phyloP scores from a whole-genome alignment of 2,888 invertebrate genomes.

The Anthrax anthrax region DNA sequence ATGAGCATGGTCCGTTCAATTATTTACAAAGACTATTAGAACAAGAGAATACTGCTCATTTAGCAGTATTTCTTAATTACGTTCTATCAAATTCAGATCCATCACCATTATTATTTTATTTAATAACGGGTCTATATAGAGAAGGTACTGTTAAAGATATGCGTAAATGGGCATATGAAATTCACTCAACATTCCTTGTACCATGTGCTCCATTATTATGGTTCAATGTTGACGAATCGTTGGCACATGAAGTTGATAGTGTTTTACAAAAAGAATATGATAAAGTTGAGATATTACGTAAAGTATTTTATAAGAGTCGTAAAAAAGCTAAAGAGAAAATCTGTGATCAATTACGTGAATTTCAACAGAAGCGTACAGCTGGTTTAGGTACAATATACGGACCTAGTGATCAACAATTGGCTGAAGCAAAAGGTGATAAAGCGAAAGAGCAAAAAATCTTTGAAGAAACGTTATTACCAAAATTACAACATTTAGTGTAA shows the following conservation, averaged over 20 bases:
- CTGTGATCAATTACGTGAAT: constrained; percentile 33
- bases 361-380: constrained; percentile 73
- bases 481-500: constrained; percentile 54
- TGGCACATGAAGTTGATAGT: constrained; percentile 81
- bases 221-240: constrained; percentile 48
- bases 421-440: constrained; percentile 67
- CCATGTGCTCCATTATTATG: constrained; percentile 51
- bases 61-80: constrained; percentile 90
- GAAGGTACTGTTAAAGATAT: constrained; percentile 76
- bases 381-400: constrained; percentile 85
- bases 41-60: constrained; percentile 62
- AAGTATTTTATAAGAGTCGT: constrained; percentile 81
- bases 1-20: constrained; percentile 82
- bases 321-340: constrained; percentile 40
- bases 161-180: constrained; percentile 98
- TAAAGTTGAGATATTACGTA: constrained; percentile 77
- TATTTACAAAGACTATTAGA: constrained; percentile 67
- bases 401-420: constrained; percentile 63
- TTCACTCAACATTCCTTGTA: constrained; percentile 89
- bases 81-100: constrained; percentile 73
- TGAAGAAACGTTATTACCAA: constrained; percentile 56
- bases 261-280: constrained; percentile 70
- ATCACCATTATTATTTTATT: constrained; percentile 51
- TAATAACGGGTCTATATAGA: constrained; percentile 83
- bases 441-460: constrained; percentile 59